These are phyloP conservation scores for Coryphaenoides rupestris DNA, from an alignment of 2,113 vertebrate genomes.

Conservation along the genomic window DNA sequence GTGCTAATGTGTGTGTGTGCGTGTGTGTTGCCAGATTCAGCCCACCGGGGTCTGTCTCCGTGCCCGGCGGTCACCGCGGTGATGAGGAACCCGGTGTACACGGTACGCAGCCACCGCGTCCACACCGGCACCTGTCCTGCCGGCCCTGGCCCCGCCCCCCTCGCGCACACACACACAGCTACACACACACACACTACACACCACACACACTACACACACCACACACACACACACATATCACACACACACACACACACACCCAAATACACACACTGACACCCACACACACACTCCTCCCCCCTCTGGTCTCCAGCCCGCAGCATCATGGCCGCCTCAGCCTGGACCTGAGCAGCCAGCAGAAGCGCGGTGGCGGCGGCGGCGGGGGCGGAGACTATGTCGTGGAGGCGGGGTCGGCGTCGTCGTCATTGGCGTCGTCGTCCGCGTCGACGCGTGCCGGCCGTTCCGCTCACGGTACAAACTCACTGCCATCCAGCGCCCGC, in stretches of 20 bases:
- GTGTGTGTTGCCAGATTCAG: slow-evolving; percentile 74
- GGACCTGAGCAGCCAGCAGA: slow-evolving; percentile 90
- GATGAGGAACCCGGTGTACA: slow-evolving; percentile 94
- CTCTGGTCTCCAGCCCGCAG: slow-evolving; percentile 74
- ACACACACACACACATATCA: too few relatives aligned
- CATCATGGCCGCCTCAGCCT: slow-evolving; percentile 93
- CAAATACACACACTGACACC: too few relatives aligned
- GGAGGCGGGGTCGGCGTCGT: too few relatives aligned
- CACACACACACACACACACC: too few relatives aligned
- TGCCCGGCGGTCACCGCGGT: slow-evolving; percentile 90
- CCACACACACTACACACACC: too few relatives aligned
- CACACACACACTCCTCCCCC: too few relatives aligned
- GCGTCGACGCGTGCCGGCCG: slow-evolving; percentile 79
- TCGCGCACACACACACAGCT: slow-evolving; percentile 86
- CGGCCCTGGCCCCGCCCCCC: slow-evolving; percentile 81
- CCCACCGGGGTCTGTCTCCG: slow-evolving; percentile 84
- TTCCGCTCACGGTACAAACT: slow-evolving; percentile 91
- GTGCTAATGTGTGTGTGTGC: slow-evolving; percentile 15
- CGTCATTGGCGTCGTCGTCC: slow-evolving; percentile 79
- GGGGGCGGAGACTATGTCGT: slow-evolving; percentile 78
- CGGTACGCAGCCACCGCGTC: slow-evolving; percentile 88
- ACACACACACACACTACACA: neutral
- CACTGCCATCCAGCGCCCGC: slow-evolving; percentile 88
- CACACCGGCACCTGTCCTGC: slow-evolving; percentile 86
- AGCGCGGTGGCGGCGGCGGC: too few relatives aligned